Evolutionary conservation across 2,888 invertebrate species (phyloP).

Genomic region (Augochlorella aurata): DNA sequence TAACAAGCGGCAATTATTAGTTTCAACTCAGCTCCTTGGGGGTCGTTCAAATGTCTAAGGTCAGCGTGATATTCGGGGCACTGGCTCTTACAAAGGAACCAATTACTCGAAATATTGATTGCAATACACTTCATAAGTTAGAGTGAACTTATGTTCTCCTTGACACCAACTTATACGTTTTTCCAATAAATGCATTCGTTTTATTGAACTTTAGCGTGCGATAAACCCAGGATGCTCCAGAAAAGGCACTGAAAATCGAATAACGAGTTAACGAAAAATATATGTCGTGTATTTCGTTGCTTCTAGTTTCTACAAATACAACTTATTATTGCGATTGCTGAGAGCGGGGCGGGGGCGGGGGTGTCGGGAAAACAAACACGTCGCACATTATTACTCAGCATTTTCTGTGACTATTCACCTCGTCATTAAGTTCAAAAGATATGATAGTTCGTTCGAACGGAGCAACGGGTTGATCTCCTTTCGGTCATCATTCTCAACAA

Average conservation of each 20-base stretch:
- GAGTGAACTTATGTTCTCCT: neutral
- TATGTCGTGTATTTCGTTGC: conserved; percentile 47
- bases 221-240: no score
- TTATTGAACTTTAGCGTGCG: no score
- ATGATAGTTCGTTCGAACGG: neutral
- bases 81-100: neutral
- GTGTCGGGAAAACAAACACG: neutral
- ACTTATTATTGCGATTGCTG: neutral
- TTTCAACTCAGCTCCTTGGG: conserved; percentile 28
- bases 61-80: neutral
- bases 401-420: neutral
- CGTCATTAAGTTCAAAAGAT: neutral
- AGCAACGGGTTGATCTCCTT: neutral
- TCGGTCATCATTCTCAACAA: neutral
- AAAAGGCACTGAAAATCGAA: neutral
- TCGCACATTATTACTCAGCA: neutral
- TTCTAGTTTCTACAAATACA: conserved; percentile 28
- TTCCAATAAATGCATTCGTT: neutral
- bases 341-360: neutral
- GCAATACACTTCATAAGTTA: neutral
- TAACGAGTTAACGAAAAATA: conserved; percentile 45
- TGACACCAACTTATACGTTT: neutral
- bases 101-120: neutral
- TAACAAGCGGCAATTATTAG: conserved; percentile 45
- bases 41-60: conserved; percentile 1